Evolutionary conservation across 2,888 invertebrate species (phyloP), one percentile per base, ranked within the genome.

Genomic region (Microctonus brassicae): DNA sequence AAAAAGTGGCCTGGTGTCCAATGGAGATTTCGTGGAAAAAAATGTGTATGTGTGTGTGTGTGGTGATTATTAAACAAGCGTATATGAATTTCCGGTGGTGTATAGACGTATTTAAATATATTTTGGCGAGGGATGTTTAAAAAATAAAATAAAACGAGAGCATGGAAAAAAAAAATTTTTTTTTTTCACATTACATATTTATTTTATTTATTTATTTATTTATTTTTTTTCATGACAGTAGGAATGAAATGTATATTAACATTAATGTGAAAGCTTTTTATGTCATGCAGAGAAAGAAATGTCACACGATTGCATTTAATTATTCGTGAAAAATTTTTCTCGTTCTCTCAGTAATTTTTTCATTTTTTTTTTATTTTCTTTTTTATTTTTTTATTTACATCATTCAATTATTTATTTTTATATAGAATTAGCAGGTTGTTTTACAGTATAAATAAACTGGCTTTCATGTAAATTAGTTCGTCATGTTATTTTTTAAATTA

Each of bases 11-110:
- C 24, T 13, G 55, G 55, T 36, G 47, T 63, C 39, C 17, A 39
- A 64, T 55, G 69, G 24, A 55, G 62, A 53, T 62, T 62, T 55
- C 36, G 53, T 62, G 39, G 60, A 60, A 67, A 60, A 33, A 60
- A 24, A 62, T 62, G 39, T 36, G 36, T 29, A 52, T 7, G 53
- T 61, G 58, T 39, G n/a, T 42, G 3, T 42, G n/a, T n/a, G 13
- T 42, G n/a, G 3, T 42, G 42, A 42, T 42, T 42, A 42, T n/a
- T 42, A 5, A 42, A 42, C n/a, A n/a, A 42, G 17, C 42, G n/a
- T 7, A 13, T 42, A n/a, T 42, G n/a, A 42, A 42, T n/a, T 42
- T 42, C 42, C 42, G 42, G n/a, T 42, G 1, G 42, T 29, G 4
- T 5, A 7, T n/a, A n/a, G 17, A 42, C 17, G 13, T 42, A 42